Evolutionary conservation across 1,140 invertebrate genomes (phyloP).

Genomic region (Trichonephila clavata): DNA sequence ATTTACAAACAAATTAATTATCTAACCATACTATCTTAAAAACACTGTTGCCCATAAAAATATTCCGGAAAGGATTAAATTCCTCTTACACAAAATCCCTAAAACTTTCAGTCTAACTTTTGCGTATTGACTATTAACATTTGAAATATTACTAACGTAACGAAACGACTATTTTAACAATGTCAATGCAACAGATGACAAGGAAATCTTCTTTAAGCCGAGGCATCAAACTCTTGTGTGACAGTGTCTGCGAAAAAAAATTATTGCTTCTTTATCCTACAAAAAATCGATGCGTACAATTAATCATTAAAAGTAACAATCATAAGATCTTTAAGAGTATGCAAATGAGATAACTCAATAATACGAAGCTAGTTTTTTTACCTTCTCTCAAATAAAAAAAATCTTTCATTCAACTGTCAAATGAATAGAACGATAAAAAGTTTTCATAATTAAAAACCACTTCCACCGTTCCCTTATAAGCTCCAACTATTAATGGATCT

Average conservation of each 20-base stretch:
- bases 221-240: not conserved
- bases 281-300: slow-evolving; percentile 16
- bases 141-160: not conserved
- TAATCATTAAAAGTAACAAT: slow-evolving; percentile 36
- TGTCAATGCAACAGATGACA: slow-evolving; percentile 9
- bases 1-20: not conserved
- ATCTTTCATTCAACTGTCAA: slow-evolving; percentile 25
- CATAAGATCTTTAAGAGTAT: slow-evolving; percentile 11
- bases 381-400: not conserved
- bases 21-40: not conserved
- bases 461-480: not conserved
- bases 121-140: not conserved
- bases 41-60: not conserved
- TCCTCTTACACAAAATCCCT: not conserved
- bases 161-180: not conserved
- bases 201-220: not conserved
- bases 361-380: not conserved
- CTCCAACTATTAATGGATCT: not conserved
- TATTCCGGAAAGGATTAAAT: not conserved
- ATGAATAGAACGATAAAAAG: slow-evolving; percentile 8
- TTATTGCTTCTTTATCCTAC: not conserved
- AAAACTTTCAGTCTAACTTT: not conserved
- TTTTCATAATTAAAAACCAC: slow-evolving; percentile 44
- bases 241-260: slow-evolving; percentile 1
- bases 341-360: slow-evolving; percentile 44